Evolutionary conservation across 2,797 vertebrate species (phyloP), one percentile per base, ranked within the genome.

Genomic region (Amblyopsis hoosieri): DNA sequence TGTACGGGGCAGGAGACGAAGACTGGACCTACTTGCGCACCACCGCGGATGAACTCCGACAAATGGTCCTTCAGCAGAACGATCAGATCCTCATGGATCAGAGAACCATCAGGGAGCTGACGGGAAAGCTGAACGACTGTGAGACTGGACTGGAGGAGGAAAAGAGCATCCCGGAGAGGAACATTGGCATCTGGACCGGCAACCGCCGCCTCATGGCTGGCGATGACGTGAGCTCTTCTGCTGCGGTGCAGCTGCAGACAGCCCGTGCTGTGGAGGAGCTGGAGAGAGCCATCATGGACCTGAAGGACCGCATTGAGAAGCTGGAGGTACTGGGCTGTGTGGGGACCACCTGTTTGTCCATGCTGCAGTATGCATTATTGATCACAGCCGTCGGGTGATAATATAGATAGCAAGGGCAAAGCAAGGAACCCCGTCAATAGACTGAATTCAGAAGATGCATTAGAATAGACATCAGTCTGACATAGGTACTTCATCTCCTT

Each of bases 231-330:
- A 80, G 85, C 75, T 84, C 87, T 0, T 87, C 88, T 11, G 77
- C 77, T 13, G 88, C 90, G n/a, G 81, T 83, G 55, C 91, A 92
- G 77, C 85, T 90, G 74, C 91, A 91, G 82, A 94, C 96, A 8
- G 95, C 95, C 0, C 89, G 93, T 52, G 92, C 96, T 13, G 86
- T 97, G 76, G 93, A 95, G 67, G 94, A 97, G 85, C 93, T 99
- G 74, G 97, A 98, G 76, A 89, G 94, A 69, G 96, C 96, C 14
- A 96, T 98, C 59, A 92, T 96, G 72, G 92, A 95, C 60, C 93
- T 98, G 64, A 96, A 97, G 78, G 96, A 98, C 87, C 94, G 96
- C 80, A 96, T 98, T 50, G 96, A 97, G 84, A 95, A 96, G 66
- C 90, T 98, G n/a, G 97, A 99, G 96, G 97, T 98, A 65, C 19